These are phyloP conservation scores for Neuroterus valhalla DNA, from an alignment of 1,140 invertebrate species.

Conservation along the genomic window DNA sequence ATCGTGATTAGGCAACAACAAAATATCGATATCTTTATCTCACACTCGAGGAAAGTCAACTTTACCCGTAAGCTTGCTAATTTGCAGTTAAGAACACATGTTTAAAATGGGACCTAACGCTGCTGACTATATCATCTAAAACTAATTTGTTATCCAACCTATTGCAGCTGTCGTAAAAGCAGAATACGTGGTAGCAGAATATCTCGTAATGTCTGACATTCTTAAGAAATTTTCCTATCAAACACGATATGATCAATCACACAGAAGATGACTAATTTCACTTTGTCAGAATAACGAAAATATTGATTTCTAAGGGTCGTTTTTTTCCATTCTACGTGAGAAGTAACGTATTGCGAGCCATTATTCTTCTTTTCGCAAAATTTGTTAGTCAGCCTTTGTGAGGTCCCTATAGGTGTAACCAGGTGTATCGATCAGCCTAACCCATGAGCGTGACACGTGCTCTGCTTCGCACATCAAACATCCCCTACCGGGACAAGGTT, in stretches of 20 bases:
- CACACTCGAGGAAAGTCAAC: neutral
- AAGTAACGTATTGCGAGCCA: constrained; percentile 51
- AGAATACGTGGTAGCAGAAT: too few species aligned
- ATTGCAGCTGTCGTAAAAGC: too few species aligned
- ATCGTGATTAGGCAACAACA: constrained; percentile 6
- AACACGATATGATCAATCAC: neutral
- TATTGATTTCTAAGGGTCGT: constrained; percentile 3
- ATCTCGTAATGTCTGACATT: too few species aligned
- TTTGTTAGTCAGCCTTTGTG: constrained; percentile 57
- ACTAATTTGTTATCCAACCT: too few species aligned
- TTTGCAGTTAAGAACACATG: neutral
- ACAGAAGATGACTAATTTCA: neutral
- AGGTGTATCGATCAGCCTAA: constrained; percentile 52
- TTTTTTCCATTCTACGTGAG: constrained; percentile 44
- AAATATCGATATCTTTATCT: neutral
- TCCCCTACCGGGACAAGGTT: constrained; percentile 24
- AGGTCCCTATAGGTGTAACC: constrained; percentile 49
- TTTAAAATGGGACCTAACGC: too few species aligned
- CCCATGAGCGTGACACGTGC: constrained; percentile 52
- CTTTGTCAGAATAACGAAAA: neutral
- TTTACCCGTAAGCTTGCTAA: neutral
- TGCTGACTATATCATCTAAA: too few species aligned
- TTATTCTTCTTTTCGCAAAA: constrained; percentile 50
- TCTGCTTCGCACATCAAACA: constrained; percentile 60
- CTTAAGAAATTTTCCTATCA: too few species aligned